Evolutionary conservation across 2,113 vertebrate genomes (phyloP).

Genomic region (Rutilus rutilus): DNA sequence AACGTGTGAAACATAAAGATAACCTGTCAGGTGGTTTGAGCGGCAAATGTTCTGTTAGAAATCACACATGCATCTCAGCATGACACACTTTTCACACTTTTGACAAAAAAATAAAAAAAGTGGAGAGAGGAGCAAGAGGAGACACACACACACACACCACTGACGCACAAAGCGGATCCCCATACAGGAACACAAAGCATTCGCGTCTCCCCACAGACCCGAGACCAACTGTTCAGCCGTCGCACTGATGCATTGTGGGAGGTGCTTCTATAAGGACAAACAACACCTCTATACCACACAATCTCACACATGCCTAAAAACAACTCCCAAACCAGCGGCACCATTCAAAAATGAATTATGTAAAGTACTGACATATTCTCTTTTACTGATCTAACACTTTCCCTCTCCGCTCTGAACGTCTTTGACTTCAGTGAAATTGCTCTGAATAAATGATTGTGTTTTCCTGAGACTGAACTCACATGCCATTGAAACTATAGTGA

Average conservation of each 20-base stretch:
- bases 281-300: constrained; percentile 31
- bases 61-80: constrained; percentile 36
- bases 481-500: background rate
- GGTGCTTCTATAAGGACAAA: constrained; percentile 26
- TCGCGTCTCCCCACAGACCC: constrained; percentile 22
- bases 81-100: constrained; percentile 34
- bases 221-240: constrained; percentile 31
- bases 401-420: background rate
- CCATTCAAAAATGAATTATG: constrained; percentile 26
- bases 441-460: constrained; percentile 12
- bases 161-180: constrained; percentile 11
- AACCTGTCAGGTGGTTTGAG: constrained; percentile 22
- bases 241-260: constrained; percentile 31
- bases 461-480: background rate
- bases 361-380: constrained; percentile 13
- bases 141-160: no score
- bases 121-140: background rate
- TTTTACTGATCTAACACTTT: constrained; percentile 21
- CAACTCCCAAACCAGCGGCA: background rate
- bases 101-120: background rate
- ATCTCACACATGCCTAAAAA: background rate
- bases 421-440: background rate
- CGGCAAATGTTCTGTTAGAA: constrained; percentile 30
- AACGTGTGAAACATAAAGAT: constrained; percentile 37
- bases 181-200: background rate